Base-by-base conservation (phyloP, 2,113 vertebrate genomes). In the Ageneiosus marmoratus region DNA sequence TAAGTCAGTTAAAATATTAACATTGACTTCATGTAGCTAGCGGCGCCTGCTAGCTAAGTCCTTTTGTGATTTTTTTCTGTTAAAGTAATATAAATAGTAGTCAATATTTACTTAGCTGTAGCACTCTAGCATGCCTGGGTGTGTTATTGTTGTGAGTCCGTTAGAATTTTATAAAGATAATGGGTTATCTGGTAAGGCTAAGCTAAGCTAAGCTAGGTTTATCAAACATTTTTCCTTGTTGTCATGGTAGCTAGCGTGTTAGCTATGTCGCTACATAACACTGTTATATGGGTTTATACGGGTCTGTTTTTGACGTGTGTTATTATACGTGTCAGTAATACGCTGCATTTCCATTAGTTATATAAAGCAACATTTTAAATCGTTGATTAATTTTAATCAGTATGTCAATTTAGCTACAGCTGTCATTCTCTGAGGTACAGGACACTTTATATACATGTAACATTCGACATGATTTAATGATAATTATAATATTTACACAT, bases 221-320 rank as follows among this genome's bases (percentile, higher is more conserved):
- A 29, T 0, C 3, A 50, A n/a, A 27, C 69, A 15, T 46, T 27
- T 73, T 69, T 16, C 9, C 27, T 50, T 75, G 72, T 53, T 75
- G 73, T 75, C 27, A 75, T 53, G 53, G 27, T 53, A 5, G 48
- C 16, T 73, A 74, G 70, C 24, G 4, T 74, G 46, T 74, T 74
- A 51, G 70, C n/a, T 29, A 50, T 29, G 46, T 34, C 18, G 27
- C 48, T 37, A 1, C 15, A 51, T 74, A 18, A 74, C 44, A n/a
- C 46, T 5, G n/a, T 32, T 32, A 32, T 51, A 48, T 2, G 3
- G 4, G 3, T 50, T 15, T 67, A 22, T 67, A 37, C n/a, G 20
- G 18, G 12, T 22, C 3, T 41, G 37, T 41, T 22, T 8, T 50
- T 48, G 5, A 16, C 44, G 24, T 11, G 4, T 27, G n/a, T 18